Percentiles rank a stretch among this genome's conserved stretches.
Evolutionary conservation across 2,797 vertebrate genomes (phyloP).

Genomic region (Melanotaenia trifasciata): DNA sequence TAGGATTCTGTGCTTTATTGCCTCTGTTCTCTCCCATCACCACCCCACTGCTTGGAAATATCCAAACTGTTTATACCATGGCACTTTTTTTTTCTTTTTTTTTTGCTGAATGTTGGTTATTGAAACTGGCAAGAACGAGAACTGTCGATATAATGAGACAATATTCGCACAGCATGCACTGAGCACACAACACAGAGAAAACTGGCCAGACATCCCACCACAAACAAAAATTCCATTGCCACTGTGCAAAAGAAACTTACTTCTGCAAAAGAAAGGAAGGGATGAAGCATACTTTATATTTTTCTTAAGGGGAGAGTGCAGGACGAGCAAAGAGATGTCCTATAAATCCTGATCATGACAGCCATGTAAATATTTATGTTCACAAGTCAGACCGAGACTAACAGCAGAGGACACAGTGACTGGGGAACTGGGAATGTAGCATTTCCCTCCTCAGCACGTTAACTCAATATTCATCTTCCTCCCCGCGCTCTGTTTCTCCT

Average conservation of each 20-base stretch:
- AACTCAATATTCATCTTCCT: constrained; percentile 79
- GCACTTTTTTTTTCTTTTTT: constrained; percentile 37
- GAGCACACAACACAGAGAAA: constrained; percentile 57
- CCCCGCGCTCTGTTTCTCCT: constrained; percentile 65
- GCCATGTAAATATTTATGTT: constrained; percentile 82
- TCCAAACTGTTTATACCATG: constrained; percentile 69
- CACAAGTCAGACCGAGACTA: constrained; percentile 73
- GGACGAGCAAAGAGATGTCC: constrained; percentile 60
- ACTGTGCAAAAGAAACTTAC: constrained; percentile 55
- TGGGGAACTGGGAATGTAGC: constrained; percentile 66
- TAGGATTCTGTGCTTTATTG: constrained; percentile 69
- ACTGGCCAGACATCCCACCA: constrained; percentile 55
- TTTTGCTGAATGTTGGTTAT: constrained; percentile 69
- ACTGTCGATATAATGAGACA: constrained; percentile 79
- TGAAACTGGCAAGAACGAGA: constrained; percentile 70
- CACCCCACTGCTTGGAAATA: constrained; percentile 61
- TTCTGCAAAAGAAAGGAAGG: constrained; percentile 53
- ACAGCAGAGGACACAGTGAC: constrained; percentile 76
- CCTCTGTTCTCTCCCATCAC: constrained; percentile 56
- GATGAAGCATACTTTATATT: constrained; percentile 62
- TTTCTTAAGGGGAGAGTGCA: constrained; percentile 54
- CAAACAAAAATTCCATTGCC: constrained; percentile 60
- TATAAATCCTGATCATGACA: constrained; percentile 78
- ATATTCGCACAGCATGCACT: constrained; percentile 68
- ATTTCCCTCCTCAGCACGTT: constrained; percentile 62